Evolutionary conservation across 2,888 invertebrate species (phyloP).

Genomic region (Epirrhoe alternata): DNA sequence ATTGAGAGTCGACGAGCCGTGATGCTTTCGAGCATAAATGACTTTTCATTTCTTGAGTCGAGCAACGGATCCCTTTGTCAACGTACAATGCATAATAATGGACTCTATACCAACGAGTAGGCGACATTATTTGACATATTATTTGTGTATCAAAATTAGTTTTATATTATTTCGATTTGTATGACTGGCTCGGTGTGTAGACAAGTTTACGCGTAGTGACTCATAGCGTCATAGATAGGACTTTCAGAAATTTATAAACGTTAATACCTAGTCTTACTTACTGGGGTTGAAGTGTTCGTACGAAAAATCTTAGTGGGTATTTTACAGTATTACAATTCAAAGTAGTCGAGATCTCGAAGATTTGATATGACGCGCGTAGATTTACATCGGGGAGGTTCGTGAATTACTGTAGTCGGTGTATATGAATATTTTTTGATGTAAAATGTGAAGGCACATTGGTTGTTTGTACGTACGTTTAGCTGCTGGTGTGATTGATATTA

Average conservation of each 20-base stretch:
- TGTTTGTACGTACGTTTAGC: conserved; percentile 27
- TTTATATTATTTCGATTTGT: conserved; percentile 43
- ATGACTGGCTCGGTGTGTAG: conserved; percentile 62
- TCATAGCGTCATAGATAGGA: conserved; percentile 75
- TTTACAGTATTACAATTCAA: conserved; percentile 66
- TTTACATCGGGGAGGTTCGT: conserved; percentile 20
- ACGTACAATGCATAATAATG: conserved; percentile 59
- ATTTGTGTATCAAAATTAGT: conserved; percentile 47
- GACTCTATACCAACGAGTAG: conserved; percentile 48
- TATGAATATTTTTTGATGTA: conserved; percentile 45
- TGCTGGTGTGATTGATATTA: conserved; percentile 11
- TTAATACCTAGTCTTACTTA: conserved; percentile 76
- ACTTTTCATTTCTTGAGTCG: conserved; percentile 50
- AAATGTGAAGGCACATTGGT: conserved; percentile 36
- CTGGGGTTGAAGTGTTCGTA: conserved; percentile 52
- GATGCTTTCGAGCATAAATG: conserved; percentile 38
- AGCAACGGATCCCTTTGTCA: conserved; percentile 46
- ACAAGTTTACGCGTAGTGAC: conserved; percentile 61
- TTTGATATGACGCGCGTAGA: conserved; percentile 14
- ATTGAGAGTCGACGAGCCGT: conserved; percentile 30
- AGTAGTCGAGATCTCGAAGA: conserved; percentile 38
- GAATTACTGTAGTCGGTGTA: conserved; percentile 42
- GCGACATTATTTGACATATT: conserved; percentile 40
- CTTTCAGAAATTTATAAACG: conserved; percentile 84
- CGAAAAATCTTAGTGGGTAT: conserved; percentile 52